A percentile compares a stretch with the other conserved stretches of the same genome.
Evolutionary conservation across 2,888 invertebrate genomes (phyloP).

Genomic region (Cheilosia variabilis): DNA sequence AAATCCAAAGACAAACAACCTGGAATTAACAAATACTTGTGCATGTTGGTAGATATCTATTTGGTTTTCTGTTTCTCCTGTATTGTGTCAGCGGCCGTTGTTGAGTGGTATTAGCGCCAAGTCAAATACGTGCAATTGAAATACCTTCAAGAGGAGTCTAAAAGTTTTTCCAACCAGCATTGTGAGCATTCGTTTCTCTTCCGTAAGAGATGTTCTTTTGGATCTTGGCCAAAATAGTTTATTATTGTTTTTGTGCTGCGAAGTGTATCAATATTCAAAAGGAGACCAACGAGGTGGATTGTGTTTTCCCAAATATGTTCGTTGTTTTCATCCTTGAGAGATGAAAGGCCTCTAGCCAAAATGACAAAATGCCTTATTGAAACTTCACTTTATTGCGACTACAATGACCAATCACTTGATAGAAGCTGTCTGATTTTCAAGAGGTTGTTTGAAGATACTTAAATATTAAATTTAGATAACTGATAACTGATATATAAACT

Average conservation of each 20-base stretch:
- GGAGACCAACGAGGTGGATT: slow-evolving; percentile 7
- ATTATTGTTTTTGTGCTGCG: slow-evolving; percentile 44
- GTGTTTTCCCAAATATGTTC: slow-evolving; percentile 13
- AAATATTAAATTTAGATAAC: no score
- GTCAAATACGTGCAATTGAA: slow-evolving; percentile 50
- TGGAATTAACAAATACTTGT: slow-evolving; percentile 24
- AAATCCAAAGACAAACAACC: slow-evolving; percentile 25
- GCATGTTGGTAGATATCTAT: slow-evolving; percentile 6
- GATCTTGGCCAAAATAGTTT: slow-evolving; percentile 46
- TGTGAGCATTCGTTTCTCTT: slow-evolving; percentile 16
- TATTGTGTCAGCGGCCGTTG: slow-evolving; percentile 13
- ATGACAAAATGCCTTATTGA: background rate
- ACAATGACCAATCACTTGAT: no score
- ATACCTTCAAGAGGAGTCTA: slow-evolving; percentile 39
- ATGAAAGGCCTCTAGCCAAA: background rate
- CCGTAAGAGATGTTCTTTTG: slow-evolving; percentile 32
- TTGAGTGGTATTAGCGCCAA: slow-evolving; percentile 37
- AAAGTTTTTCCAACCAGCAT: slow-evolving; percentile 31
- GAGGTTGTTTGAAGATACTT: no score
- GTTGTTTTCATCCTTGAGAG: background rate
- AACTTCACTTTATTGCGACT: background rate
- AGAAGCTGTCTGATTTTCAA: no score
- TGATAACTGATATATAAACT: no score
- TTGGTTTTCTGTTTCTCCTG: slow-evolving; percentile 3
- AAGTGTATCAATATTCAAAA: slow-evolving; percentile 44